These are phyloP conservation scores for Prolemur simus DNA, from an alignment of 2,113 vertebrate species.

Conservation along the genomic window DNA sequence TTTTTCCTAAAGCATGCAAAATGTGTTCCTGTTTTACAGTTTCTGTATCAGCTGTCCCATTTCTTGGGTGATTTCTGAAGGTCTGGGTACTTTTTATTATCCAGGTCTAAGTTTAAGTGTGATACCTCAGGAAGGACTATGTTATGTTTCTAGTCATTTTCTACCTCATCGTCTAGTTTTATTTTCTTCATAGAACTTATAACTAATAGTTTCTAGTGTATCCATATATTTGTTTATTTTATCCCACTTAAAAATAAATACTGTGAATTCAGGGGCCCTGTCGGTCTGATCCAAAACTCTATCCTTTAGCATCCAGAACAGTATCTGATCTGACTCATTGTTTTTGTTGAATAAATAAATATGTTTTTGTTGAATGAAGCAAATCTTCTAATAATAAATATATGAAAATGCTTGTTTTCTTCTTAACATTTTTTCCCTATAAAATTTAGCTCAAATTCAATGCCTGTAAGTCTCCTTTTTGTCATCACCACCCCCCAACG, in stretches of 20 bases:
- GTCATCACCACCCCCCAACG: background rate
- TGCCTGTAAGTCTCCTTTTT: slow-evolving; percentile 16
- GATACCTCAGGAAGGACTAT: background rate
- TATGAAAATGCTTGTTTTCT: background rate
- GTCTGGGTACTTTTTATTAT: background rate
- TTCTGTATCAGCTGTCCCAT: background rate
- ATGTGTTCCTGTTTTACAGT: background rate
- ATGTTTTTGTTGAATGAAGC: background rate
- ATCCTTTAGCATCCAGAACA: background rate
- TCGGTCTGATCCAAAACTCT: background rate
- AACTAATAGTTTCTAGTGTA: background rate
- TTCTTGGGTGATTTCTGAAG: slow-evolving; percentile 8
- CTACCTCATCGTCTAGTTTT: background rate
- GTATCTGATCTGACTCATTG: background rate
- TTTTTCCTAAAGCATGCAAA: background rate
- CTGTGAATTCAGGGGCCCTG: background rate
- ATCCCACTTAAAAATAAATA: background rate
- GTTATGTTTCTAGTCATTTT: background rate
- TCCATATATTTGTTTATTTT: background rate
- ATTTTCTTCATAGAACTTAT: background rate
- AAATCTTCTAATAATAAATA: background rate
- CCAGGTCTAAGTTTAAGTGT: background rate
- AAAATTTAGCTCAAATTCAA: slow-evolving; percentile 59
- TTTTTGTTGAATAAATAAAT: background rate
- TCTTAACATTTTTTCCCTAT: background rate